Evolutionary conservation across 2,888 invertebrate genomes (phyloP).

Genomic region (Agonopterix arenella): DNA sequence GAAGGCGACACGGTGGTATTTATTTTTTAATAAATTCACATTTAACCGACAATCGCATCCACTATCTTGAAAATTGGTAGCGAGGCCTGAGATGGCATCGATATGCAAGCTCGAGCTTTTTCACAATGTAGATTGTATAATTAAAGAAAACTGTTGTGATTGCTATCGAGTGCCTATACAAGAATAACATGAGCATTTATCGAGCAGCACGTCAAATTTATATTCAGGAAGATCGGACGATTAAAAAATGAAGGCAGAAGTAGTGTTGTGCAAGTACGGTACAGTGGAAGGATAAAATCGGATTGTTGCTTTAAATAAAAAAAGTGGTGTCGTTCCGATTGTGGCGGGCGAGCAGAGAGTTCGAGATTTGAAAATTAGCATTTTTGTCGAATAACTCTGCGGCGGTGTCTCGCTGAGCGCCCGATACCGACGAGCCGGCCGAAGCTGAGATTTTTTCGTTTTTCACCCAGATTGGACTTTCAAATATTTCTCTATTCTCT

Average conservation of each 20-base stretch:
- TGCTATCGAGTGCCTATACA: constrained; percentile 48
- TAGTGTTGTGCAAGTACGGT: constrained; percentile 23
- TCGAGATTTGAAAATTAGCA: constrained; percentile 75
- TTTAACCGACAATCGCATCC: constrained; percentile 51
- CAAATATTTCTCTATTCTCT: constrained; percentile 57
- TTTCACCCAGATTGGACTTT: constrained; percentile 57
- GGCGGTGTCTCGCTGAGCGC: constrained; percentile 65
- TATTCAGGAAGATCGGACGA: constrained; percentile 17
- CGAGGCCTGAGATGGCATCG: constrained; percentile 48
- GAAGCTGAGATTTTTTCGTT: constrained; percentile 49
- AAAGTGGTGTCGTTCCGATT: constrained; percentile 57
- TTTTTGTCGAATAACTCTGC: constrained; percentile 75
- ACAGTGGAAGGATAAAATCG: constrained; percentile 37
- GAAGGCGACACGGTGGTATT: constrained; percentile 34
- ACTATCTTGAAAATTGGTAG: constrained; percentile 64
- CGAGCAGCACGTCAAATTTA: constrained; percentile 33
- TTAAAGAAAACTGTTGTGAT: constrained; percentile 65
- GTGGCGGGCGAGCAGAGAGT: constrained; percentile 55
- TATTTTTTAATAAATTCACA: constrained; percentile 60
- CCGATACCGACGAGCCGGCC: constrained; percentile 62
- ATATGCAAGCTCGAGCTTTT: constrained; percentile 38
- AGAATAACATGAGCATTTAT: constrained; percentile 39
- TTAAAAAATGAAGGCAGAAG: constrained; percentile 4
- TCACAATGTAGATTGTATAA: constrained; percentile 69
- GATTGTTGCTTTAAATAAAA: constrained; percentile 54